Base-by-base conservation (phyloP, 92 coral and sea anemone species). In the Palythoa grandis region DNA sequence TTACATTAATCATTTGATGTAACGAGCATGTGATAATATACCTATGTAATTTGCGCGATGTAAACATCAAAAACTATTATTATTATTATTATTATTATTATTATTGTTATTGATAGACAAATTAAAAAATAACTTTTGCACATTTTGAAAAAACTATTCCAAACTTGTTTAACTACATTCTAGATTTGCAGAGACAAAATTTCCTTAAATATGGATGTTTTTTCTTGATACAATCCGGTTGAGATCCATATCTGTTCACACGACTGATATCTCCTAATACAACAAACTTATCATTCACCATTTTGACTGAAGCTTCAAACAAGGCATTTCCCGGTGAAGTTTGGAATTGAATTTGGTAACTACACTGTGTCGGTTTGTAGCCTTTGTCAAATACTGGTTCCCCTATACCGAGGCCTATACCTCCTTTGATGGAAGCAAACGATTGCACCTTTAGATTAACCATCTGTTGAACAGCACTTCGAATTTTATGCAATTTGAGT, bases 221-320 rank as follows among this genome's bases (percentile, higher is more conserved):
- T 39, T 82, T 73, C 14, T 82, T 88, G 77, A 91, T 79, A 22
- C 94, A 91, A 22, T 66, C 58, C 14, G 94, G 88, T 72, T 91
- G 94, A 20, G 88, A 70, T 15, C 94, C 94, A 52, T 91, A 91
- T 83, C 80, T 74, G 65, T 91, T 91, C 11, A 91, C 90, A 40
- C 94, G 92, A 54, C 94, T 91, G n/a, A 91, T 89, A 17, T 88
- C 88, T 5, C 86, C 86, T 54, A 70, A 78, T 12, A 85, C 88
- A 19, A 72, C 70, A 48, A 88, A 84, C 60, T 58, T 91, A 13
- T 88, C 91, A n/a, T 83, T 82, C 50, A 83, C 14, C 71, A 91
- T 56, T 35, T 70, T 84, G 24, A 86, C 88, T 40, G 82, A 86
- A 43, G 84, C 92, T 70, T 91, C 94, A 77, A 88, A 91, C n/a